Evolutionary conservation across 2,888 invertebrate species (phyloP), one percentile per base, ranked within the genome.

Genomic region (Melipona beecheii): DNA sequence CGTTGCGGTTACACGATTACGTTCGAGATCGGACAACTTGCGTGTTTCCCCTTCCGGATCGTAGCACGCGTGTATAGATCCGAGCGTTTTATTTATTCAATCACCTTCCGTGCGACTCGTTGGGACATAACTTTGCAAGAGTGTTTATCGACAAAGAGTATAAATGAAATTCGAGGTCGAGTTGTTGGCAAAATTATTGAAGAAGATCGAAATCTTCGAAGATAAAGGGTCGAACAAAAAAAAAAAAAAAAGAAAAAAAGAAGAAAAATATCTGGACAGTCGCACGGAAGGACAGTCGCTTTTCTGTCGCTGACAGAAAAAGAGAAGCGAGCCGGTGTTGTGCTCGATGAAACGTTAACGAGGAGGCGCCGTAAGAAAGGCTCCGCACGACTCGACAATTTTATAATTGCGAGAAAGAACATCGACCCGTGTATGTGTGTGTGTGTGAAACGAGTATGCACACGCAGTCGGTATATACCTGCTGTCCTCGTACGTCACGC

Each of bases 401-500:
- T 75, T 75, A 56, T 72, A 75, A 84, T 82, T 72, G 65, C 77
- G 71, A 78, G 78, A 87, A 89, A 85, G 75, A 78, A 82, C 78
- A 71, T 82, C 66, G 49, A 73, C 60, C 54, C 36, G 58, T 77
- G 27, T 65, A 43, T 13, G 2, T 60, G 24, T 69, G n/a, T 62
- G 27, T 27, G 15, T 36, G 36, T 36, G 36, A 36, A 36, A 36
- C 43, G 43, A 43, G 43, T 43, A 43, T 43, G 43, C 1, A 11
- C 36, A 36, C 3, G 21, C 15, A 36, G 6, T 9, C 21, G 15
- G 13, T 64, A 17, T 64, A 17, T 54, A 50, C 49, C 75, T 69
- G 74, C 36, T 81, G 81, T 80, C 68, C 62, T 36, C 64, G 36
- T 56, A 17, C 43, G 43, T 27, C 60, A n/a, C 36, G 36, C 60